Evolutionary conservation across 2,888 invertebrate species (phyloP).

Genomic region (Tetheella fluctuosa): DNA sequence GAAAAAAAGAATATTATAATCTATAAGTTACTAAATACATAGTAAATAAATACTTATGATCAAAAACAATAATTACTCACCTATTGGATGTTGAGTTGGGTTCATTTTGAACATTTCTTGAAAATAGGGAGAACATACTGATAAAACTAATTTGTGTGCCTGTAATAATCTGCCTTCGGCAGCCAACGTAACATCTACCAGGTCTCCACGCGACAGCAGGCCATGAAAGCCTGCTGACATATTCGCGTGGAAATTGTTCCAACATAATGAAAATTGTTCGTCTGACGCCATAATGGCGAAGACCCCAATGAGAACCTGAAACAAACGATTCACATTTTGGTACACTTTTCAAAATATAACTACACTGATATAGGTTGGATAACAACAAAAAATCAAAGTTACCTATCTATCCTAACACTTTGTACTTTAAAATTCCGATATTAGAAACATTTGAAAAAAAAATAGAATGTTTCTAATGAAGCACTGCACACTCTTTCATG

Average conservation of each 20-base stretch:
- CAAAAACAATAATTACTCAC: too few species aligned
- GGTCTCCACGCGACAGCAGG: slow-evolving; percentile 87
- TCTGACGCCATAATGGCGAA: slow-evolving; percentile 88
- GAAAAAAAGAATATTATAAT: slow-evolving; percentile 18
- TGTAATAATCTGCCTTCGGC: slow-evolving; percentile 88
- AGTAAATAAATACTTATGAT: too few species aligned
- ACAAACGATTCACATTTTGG: slow-evolving; percentile 21
- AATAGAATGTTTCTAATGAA: slow-evolving; percentile 66
- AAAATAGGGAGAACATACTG: slow-evolving; percentile 89
- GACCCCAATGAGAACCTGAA: slow-evolving; percentile 65
- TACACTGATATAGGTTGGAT: too few species aligned
- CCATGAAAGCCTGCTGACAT: slow-evolving; percentile 89
- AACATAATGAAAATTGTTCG: slow-evolving; percentile 89
- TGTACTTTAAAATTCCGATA: slow-evolving; percentile 78
- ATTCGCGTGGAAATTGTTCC: slow-evolving; percentile 90
- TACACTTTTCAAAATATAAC: background rate
- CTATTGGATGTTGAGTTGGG: slow-evolving; percentile 87
- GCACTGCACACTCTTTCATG: slow-evolving; percentile 58
- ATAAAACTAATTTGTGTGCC: slow-evolving; percentile 88
- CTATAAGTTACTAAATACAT: too few species aligned
- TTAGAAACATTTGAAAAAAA: slow-evolving; percentile 79
- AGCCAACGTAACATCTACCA: slow-evolving; percentile 88
- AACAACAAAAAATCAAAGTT: too few species aligned
- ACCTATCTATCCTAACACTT: slow-evolving; percentile 77
- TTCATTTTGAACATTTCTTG: slow-evolving; percentile 90